phyloP scores from a whole-genome alignment of 2,888 invertebrate species.

The Drosophila anceps region DNA sequence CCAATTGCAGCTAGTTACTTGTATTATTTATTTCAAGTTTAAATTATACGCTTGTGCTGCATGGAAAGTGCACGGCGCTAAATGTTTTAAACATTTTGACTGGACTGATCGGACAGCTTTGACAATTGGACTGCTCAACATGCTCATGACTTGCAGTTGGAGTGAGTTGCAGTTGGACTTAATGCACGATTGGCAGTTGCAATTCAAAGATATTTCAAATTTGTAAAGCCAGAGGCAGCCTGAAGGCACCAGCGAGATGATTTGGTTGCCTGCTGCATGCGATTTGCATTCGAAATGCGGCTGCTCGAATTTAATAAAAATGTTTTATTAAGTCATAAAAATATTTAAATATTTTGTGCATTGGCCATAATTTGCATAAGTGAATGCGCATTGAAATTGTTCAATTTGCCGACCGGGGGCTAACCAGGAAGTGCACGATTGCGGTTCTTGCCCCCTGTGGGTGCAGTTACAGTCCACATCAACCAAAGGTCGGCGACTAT shows the following conservation, averaged over 20 bases:
- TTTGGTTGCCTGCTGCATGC: slow-evolving; percentile 55
- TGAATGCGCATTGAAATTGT: slow-evolving; percentile 76
- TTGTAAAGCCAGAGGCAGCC: slow-evolving; percentile 53
- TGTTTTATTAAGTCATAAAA: slow-evolving; percentile 81
- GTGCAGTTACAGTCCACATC: slow-evolving; percentile 34
- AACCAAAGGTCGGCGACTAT: neutral
- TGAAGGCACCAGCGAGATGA: slow-evolving; percentile 6
- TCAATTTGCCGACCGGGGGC: slow-evolving; percentile 60
- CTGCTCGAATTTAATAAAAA: slow-evolving; percentile 80
- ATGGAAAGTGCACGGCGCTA: slow-evolving; percentile 74
- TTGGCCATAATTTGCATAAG: slow-evolving; percentile 66
- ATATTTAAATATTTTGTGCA: slow-evolving; percentile 59
- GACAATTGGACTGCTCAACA: slow-evolving; percentile 15
- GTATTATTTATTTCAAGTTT: slow-evolving; percentile 73
- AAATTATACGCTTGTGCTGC: slow-evolving; percentile 69
- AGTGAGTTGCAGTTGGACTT: slow-evolving; percentile 49
- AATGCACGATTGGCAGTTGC: slow-evolving; percentile 84
- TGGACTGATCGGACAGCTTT: slow-evolving; percentile 17
- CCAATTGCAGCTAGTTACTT: slow-evolving; percentile 26
- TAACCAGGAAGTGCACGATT: slow-evolving; percentile 71
- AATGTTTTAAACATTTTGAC: slow-evolving; percentile 71
- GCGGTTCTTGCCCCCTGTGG: slow-evolving; percentile 54
- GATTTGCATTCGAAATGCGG: slow-evolving; percentile 74
- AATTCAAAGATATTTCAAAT: slow-evolving; percentile 81
- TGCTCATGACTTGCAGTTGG: slow-evolving; percentile 33